These are phyloP conservation scores for Hypercompe scribonia DNA, from an alignment of 2,888 invertebrate species.

Conservation along the genomic window DNA sequence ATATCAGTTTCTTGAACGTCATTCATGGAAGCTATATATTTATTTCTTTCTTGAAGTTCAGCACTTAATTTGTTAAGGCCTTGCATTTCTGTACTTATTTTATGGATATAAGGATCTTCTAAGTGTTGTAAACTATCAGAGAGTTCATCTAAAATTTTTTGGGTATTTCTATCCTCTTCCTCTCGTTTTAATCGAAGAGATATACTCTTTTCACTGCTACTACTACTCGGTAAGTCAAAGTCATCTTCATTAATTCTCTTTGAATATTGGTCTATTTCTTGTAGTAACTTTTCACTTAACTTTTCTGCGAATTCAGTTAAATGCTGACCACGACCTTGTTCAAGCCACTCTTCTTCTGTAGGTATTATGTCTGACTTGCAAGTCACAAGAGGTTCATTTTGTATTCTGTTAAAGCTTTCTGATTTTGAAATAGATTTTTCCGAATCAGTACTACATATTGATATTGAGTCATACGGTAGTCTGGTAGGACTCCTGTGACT, in stretches of 20 bases:
- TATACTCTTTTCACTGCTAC: slow-evolving; percentile 84
- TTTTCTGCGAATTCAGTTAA: slow-evolving; percentile 93
- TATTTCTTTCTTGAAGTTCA: slow-evolving; percentile 87
- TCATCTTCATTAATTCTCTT: slow-evolving; percentile 85
- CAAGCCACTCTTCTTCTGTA: slow-evolving; percentile 87
- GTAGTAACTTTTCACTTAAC: slow-evolving; percentile 92
- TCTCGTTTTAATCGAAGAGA: slow-evolving; percentile 82
- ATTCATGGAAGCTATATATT: slow-evolving; percentile 85
- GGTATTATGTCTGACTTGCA: slow-evolving; percentile 83
- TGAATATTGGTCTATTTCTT: slow-evolving; percentile 90
- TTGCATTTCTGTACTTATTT: slow-evolving; percentile 87
- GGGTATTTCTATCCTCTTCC: slow-evolving; percentile 82
- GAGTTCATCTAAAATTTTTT: slow-evolving; percentile 81
- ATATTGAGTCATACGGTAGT: slow-evolving; percentile 81
- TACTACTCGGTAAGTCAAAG: slow-evolving; percentile 83
- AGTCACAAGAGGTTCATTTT: slow-evolving; percentile 83
- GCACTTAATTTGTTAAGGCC: slow-evolving; percentile 86
- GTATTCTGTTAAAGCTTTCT: slow-evolving; percentile 83
- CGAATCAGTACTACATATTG: slow-evolving; percentile 83
- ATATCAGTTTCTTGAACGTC: slow-evolving; percentile 82
- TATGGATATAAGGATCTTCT: slow-evolving; percentile 87
- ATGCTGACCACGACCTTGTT: slow-evolving; percentile 89
- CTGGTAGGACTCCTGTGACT: slow-evolving; percentile 82
- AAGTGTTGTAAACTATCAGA: slow-evolving; percentile 85
- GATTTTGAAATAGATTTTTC: slow-evolving; percentile 85